These are phyloP conservation scores for Columba janthina DNA, from an alignment of 2,113 vertebrate genomes.

Conservation along the genomic window DNA sequence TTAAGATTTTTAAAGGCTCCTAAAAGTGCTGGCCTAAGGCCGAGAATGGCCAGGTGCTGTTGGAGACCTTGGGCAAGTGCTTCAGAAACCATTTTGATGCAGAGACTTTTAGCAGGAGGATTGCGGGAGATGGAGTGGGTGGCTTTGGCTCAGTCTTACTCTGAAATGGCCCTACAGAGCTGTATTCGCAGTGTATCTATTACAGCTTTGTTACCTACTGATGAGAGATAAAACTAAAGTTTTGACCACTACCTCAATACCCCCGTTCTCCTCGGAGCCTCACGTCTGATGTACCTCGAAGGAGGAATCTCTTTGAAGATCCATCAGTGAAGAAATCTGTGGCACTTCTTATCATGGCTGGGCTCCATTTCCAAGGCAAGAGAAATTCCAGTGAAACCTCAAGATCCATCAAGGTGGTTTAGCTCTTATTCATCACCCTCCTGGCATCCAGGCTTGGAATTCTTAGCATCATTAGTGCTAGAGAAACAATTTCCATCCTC, in stretches of 20 bases:
- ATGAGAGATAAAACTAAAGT: background rate
- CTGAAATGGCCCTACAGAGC: background rate
- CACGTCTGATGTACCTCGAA: background rate
- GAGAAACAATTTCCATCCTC: background rate
- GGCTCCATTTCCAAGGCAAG: background rate
- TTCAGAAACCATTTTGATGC: background rate
- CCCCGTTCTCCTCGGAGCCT: background rate
- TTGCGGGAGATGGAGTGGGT: background rate
- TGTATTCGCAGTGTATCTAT: background rate
- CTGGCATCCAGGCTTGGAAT: constrained; percentile 26
- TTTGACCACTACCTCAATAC: background rate
- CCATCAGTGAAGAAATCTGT: background rate
- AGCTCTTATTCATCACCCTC: constrained; percentile 29
- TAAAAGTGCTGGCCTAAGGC: background rate
- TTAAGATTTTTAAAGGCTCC: background rate
- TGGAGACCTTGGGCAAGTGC: background rate
- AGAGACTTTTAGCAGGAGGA: background rate
- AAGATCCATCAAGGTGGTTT: constrained; percentile 22
- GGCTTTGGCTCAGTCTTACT: background rate
- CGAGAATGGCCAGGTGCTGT: background rate
- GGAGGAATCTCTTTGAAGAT: constrained; percentile 22
- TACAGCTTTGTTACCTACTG: background rate
- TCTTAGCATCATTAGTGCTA: background rate
- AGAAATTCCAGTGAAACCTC: constrained; percentile 22
- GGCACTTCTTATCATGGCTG: background rate